Percentiles rank a stretch among this genome's conserved stretches.
phyloP scores from a whole-genome alignment of 1,140 invertebrate genomes.

The Oppia nitens region DNA sequence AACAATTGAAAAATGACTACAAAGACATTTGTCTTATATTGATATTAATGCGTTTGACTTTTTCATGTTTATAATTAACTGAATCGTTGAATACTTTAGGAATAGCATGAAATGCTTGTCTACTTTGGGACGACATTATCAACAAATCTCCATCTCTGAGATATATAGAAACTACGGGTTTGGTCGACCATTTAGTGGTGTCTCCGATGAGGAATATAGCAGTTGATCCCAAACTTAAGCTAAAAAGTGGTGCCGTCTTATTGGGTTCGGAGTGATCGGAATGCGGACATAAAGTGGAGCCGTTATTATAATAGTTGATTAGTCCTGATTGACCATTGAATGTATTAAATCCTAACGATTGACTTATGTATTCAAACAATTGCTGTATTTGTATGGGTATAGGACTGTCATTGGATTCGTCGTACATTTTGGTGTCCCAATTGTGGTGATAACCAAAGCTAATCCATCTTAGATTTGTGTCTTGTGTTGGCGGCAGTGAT shows the following conservation, averaged over 20 bases:
- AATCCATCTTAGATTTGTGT: conserved; percentile 50
- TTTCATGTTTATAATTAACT: conserved; percentile 15
- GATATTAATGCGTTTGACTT: conserved; percentile 49
- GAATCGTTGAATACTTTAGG: conserved; percentile 46
- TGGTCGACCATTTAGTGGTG: conserved; percentile 36
- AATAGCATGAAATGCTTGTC: conserved; percentile 63
- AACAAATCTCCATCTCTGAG: conserved; percentile 61
- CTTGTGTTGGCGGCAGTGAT: conserved; percentile 15
- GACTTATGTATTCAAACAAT: conserved; percentile 7
- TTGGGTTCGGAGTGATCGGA: conserved; percentile 79
- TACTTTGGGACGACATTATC: conserved; percentile 55
- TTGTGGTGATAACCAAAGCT: conserved; percentile 89
- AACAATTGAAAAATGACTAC: not conserved
- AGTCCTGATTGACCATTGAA: conserved; percentile 67
- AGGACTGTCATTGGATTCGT: not conserved
- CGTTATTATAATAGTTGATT: conserved; percentile 81
- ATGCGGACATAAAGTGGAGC: conserved; percentile 73
- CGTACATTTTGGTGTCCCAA: conserved; percentile 70
- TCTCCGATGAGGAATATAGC: conserved; percentile 72
- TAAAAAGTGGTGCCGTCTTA: conserved; percentile 63
- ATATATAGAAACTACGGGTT: conserved; percentile 39
- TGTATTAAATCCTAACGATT: conserved; percentile 10
- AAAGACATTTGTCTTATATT: conserved; percentile 55
- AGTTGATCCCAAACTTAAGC: conserved; percentile 71
- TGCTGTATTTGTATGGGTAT: conserved; percentile 16